A percentile compares a stretch with the other conserved stretches of the same genome.
Conservation (phyloP, 2,113 vertebrate genomes). For the Nerophis lumbriciformis region DNA sequence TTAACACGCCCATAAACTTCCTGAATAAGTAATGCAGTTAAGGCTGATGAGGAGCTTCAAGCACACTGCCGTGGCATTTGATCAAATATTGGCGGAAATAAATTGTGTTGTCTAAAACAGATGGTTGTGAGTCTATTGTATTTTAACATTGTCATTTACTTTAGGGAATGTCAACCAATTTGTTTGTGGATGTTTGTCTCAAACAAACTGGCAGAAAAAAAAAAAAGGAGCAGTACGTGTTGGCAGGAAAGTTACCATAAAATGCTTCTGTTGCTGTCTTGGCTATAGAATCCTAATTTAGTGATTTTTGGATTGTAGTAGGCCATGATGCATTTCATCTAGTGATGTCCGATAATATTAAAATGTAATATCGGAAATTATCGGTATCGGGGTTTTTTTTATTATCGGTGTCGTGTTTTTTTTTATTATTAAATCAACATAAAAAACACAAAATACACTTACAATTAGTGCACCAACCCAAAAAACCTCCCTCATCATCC, state of each 20-base stretch:
- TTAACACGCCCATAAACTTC: conserved; percentile 70
- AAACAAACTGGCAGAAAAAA: conserved; percentile 6
- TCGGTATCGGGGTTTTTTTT: too few relatives aligned
- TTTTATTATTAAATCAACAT: too few relatives aligned
- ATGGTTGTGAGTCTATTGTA: conserved; percentile 28
- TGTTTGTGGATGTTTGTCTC: conserved; percentile 16
- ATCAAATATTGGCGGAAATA: conserved; percentile 61
- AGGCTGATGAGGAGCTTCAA: conserved; percentile 55
- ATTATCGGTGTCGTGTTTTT: too few relatives aligned
- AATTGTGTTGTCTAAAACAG: conserved; percentile 35
- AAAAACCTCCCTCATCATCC: too few relatives aligned
- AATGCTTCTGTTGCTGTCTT: neutral
- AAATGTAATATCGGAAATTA: too few relatives aligned
- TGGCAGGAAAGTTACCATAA: neutral
- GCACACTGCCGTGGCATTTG: conserved; percentile 57
- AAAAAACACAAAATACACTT: too few relatives aligned
- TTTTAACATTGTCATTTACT: conserved; percentile 34
- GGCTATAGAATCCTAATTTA: too few relatives aligned
- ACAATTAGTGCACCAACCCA: too few relatives aligned
- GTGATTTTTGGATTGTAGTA: too few relatives aligned
- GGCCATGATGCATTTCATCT: too few relatives aligned
- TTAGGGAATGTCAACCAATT: conserved; percentile 34
- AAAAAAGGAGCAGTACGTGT: neutral
- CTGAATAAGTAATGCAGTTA: conserved; percentile 70
- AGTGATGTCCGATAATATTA: too few relatives aligned